These are phyloP conservation scores for Blera fallax DNA, from an alignment of 2,888 invertebrate genomes.

Conservation along the genomic window DNA sequence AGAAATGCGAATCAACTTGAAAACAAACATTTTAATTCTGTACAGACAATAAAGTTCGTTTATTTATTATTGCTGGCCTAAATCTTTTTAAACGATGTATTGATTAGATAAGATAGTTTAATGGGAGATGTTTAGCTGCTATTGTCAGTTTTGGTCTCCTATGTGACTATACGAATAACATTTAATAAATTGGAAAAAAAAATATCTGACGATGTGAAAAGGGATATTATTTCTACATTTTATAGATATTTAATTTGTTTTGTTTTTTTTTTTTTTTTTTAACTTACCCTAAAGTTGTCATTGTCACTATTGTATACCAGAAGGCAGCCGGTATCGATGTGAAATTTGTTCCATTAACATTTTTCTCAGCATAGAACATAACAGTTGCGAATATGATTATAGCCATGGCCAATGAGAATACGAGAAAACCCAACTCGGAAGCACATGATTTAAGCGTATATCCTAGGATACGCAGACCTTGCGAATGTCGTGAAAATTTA, in stretches of 20 bases:
- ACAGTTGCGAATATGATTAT: conserved; percentile 99
- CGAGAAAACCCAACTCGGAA: conserved; percentile 99
- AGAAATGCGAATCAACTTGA: too few species aligned
- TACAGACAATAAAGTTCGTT: too few species aligned
- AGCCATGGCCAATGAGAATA: conserved; percentile 99
- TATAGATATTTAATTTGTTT: neutral
- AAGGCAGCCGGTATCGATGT: conserved; percentile 99
- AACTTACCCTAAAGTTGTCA: conserved; percentile 99
- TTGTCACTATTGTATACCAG: conserved; percentile 99
- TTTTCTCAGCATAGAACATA: conserved; percentile 99
- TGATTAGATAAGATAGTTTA: too few species aligned
- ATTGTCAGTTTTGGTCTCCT: too few species aligned
- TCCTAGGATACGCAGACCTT: conserved; percentile 98
- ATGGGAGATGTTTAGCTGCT: too few species aligned
- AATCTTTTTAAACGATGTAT: too few species aligned
- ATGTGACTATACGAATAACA: too few species aligned
- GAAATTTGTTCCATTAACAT: conserved; percentile 97
- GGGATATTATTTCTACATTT: too few species aligned
- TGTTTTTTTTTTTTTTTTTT: neutral
- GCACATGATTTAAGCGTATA: conserved; percentile 99
- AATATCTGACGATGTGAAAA: too few species aligned
- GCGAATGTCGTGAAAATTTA: conserved; percentile 99
- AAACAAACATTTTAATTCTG: too few species aligned
- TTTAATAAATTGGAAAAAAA: too few species aligned
- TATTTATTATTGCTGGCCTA: too few species aligned